Conservation (phyloP, 2,113 vertebrate genomes). For the Gymnorhina tibicen region DNA sequence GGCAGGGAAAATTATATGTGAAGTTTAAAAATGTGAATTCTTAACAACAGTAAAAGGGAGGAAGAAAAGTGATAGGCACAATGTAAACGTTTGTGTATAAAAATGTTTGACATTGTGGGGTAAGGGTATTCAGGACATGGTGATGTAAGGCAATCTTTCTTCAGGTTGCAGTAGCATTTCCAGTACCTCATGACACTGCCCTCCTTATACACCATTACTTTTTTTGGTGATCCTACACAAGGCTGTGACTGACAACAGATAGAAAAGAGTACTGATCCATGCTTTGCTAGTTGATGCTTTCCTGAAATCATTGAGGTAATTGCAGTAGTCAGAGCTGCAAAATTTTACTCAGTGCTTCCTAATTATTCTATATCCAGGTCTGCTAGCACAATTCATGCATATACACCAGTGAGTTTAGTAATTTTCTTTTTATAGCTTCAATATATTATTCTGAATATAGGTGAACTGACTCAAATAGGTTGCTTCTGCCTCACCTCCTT, state of each 20-base stretch:
- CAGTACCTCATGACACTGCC: neutral
- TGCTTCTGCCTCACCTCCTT: neutral
- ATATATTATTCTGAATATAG: neutral
- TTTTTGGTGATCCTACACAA: neutral
- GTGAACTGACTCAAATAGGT: constrained; percentile 29
- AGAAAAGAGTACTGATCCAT: neutral
- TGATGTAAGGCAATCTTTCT: neutral
- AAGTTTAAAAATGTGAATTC: neutral
- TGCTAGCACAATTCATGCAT: neutral
- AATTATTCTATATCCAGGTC: neutral
- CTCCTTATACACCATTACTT: neutral
- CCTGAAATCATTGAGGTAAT: neutral
- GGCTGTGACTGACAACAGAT: neutral
- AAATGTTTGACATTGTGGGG: neutral
- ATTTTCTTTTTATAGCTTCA: constrained; percentile 39
- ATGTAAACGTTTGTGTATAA: neutral
- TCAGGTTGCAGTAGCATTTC: neutral
- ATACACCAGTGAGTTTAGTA: constrained; percentile 1
- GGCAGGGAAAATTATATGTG: neutral
- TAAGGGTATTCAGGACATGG: neutral
- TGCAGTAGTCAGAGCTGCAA: neutral
- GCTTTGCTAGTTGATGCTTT: neutral
- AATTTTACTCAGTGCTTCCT: neutral
- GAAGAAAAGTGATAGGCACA: neutral
- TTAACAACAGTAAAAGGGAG: neutral